Conservation (phyloP, 2,797 vertebrate species). For the Acestrorhynchus altus region DNA sequence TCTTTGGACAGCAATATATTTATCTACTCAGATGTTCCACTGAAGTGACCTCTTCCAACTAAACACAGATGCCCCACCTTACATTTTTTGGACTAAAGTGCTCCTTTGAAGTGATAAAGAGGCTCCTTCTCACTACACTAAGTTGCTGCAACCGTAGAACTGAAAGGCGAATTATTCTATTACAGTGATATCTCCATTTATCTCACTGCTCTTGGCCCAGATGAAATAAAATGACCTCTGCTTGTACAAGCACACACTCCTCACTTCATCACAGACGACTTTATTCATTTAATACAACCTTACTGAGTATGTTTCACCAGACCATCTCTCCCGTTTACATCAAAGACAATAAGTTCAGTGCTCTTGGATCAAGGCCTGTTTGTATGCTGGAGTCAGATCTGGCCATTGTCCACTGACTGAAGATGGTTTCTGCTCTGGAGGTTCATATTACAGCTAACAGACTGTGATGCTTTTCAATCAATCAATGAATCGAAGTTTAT, state of each 20-base stretch:
- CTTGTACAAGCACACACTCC: slow-evolving; percentile 22
- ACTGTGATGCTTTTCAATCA: too few relatives aligned
- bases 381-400: too few relatives aligned
- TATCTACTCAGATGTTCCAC: not conserved
- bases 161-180: slow-evolving; percentile 28
- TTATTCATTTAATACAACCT: not conserved
- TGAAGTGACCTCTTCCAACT: not conserved
- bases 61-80: not conserved
- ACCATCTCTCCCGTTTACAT: too few relatives aligned
- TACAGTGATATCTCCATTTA: slow-evolving; percentile 25
- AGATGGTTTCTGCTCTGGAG: too few relatives aligned
- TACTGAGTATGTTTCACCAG: not conserved
- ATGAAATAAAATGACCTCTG: slow-evolving; percentile 5
- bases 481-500: too few relatives aligned
- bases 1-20: slow-evolving; percentile 11
- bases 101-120: not conserved
- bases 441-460: too few relatives aligned
- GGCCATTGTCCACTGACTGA: too few relatives aligned
- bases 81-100: not conserved
- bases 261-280: slow-evolving; percentile 6
- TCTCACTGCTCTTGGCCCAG: slow-evolving; percentile 19
- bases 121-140: not conserved
- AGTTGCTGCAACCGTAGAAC: not conserved
- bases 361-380: too few relatives aligned
- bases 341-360: too few relatives aligned